Base-by-base conservation (phyloP, 2,797 vertebrate species). In the Dermochelys coriacea region DNA sequence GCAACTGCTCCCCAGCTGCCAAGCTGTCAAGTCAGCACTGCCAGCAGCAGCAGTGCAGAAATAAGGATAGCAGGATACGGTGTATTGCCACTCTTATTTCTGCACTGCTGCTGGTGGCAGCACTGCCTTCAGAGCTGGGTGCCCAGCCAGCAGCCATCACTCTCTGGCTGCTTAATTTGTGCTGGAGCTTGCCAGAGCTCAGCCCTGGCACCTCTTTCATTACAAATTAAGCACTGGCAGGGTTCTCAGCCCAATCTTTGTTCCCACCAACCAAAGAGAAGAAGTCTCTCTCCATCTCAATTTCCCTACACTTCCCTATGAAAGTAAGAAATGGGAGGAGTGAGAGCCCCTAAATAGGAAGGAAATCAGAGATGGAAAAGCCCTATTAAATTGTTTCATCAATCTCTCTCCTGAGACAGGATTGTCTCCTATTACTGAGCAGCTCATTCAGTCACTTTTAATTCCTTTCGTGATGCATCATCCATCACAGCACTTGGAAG, bases 401-500 rank as follows among this genome's bases (percentile, higher is more conserved):
- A 84, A 18, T 8, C 47, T 82, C 2, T 83, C 92, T 86, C 92
- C 49, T 10, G 90, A 51, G 82, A 50, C 19, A 85, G 15, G 2
- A 64, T 90, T 90, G 27, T 89, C 55, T 84, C 41, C 41, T 18
- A 47, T 74, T 91, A 80, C n/a, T 55, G 77, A 91, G 37, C 6
- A 87, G 12, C 94, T 91, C 50, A 89, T n/a, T 50, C 0, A 94
- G 15, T 16, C 37, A 86, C 95, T 93, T 47, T 75, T 93, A 94
- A 94, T 90, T 90, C 50, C 59, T 74, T 49, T 84, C 50, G n/a
- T 84, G 78, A 89, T 15, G 93, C 41, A 50, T 82, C 55, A 85
- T 94, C 52, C 45, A 61, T 90, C 87, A 88, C 3, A 93, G 50
- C 25, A 82, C 45, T 1, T 91, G 85, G 61, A 94, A 82, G 79